Evolutionary conservation across 2,797 vertebrate species (phyloP).

Genomic region (Crocodylus rhombifer): DNA sequence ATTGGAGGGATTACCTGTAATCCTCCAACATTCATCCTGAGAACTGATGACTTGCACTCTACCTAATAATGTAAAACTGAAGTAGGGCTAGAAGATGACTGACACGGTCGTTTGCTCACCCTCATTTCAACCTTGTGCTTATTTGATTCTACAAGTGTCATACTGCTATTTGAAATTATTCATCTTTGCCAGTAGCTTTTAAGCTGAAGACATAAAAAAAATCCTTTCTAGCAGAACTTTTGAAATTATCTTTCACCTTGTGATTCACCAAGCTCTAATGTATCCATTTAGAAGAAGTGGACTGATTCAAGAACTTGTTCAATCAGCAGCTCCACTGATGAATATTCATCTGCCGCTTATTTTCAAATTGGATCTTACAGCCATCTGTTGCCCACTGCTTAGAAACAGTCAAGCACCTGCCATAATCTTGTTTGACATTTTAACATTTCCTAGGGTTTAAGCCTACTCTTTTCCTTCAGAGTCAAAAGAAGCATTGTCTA

Average conservation of each 20-base stretch:
- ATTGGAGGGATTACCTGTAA: constrained; percentile 6
- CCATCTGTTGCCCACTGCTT: neutral
- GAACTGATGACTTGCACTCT: neutral
- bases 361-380: constrained; percentile 22
- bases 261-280: neutral
- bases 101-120: neutral
- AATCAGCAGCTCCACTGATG: constrained; percentile 31
- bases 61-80: neutral
- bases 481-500: neutral
- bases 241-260: constrained; percentile 39
- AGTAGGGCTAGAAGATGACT: neutral
- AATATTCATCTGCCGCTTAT: constrained; percentile 47
- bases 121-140: constrained; percentile 27
- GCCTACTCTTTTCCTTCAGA: neutral
- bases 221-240: neutral
- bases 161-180: constrained; percentile 45
- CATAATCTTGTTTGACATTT: constrained; percentile 4
- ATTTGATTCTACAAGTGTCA: neutral
- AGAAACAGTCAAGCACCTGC: constrained; percentile 38
- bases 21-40: neutral
- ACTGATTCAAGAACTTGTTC: constrained; percentile 55
- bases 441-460: neutral
- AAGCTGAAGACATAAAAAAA: neutral
- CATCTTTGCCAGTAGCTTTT: constrained; percentile 38
- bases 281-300: constrained; percentile 13